phyloP scores from a whole-genome alignment of 2,113 vertebrate genomes.

The Gallinago paraguaiae region DNA sequence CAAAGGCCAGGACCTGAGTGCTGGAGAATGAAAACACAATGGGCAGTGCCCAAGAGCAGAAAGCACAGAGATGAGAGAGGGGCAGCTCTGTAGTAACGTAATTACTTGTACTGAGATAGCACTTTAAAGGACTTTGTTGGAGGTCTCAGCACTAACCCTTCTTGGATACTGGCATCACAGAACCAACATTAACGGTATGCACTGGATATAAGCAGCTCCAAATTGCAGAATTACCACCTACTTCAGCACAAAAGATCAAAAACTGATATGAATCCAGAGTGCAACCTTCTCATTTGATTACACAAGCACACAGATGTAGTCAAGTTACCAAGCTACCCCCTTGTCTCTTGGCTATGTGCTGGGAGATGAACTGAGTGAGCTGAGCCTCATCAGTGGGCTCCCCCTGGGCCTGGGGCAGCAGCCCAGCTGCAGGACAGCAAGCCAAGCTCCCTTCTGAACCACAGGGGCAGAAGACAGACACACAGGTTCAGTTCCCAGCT shows the following conservation, averaged over 20 bases:
- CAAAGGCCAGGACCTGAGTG: neutral
- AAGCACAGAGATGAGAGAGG: neutral
- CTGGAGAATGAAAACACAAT: neutral
- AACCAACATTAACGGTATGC: accelerated
- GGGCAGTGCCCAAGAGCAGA: neutral
- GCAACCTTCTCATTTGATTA: neutral
- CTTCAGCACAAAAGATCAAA: neutral
- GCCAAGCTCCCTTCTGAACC: neutral
- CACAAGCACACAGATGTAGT: neutral
- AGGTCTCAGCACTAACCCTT: neutral
- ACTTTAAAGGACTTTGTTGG: neutral
- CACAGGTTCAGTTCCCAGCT: neutral
- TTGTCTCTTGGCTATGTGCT: accelerated
- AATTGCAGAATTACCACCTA: accelerated
- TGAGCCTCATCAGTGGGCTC: neutral
- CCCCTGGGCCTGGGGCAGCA: neutral
- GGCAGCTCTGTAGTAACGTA: neutral
- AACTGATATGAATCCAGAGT: neutral
- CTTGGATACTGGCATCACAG: neutral
- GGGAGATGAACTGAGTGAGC: neutral
- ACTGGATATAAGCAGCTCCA: neutral
- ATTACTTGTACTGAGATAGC: neutral
- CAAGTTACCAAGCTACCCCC: too few species aligned
- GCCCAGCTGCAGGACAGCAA: neutral
- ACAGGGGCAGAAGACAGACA: neutral